These are phyloP conservation scores for Nibea coibor DNA, from an alignment of 2,113 vertebrate species.

Conservation along the genomic window DNA sequence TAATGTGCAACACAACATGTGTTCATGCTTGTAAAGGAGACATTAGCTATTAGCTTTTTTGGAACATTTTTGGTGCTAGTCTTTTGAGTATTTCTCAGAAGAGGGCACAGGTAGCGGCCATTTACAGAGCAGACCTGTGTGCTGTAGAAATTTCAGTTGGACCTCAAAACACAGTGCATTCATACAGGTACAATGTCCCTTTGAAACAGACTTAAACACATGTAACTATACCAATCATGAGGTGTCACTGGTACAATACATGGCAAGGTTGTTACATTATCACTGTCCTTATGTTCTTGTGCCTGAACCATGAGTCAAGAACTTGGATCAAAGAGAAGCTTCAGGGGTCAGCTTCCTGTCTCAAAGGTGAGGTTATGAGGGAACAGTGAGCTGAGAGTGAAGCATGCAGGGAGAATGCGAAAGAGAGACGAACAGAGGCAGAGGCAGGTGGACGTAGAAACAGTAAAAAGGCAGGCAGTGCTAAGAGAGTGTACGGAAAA, in stretches of 20 bases:
- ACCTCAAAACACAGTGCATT: constrained; percentile 8
- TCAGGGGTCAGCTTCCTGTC: constrained; percentile 19
- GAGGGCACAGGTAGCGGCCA: background rate
- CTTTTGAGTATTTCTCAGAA: too few species aligned
- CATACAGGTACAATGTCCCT: background rate
- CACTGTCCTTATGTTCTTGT: constrained; percentile 8
- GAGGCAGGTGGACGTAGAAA: constrained; percentile 10
- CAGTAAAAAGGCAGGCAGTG: background rate
- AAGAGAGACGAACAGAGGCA: background rate
- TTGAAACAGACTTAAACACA: background rate
- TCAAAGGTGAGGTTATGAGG: constrained; percentile 20
- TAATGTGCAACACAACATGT: too few species aligned
- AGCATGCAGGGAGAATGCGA: background rate
- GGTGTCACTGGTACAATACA: background rate
- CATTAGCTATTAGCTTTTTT: background rate
- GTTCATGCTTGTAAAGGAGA: background rate
- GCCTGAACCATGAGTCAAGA: background rate
- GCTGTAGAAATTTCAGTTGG: background rate
- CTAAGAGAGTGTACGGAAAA: background rate
- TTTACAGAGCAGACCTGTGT: background rate
- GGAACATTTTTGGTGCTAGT: background rate
- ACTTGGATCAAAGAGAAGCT: constrained; percentile 27
- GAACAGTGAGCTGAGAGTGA: constrained; percentile 8
- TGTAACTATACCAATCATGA: background rate
- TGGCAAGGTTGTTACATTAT: background rate